phyloP scores from a whole-genome alignment of 1,140 invertebrate species.

The Delia radicum region DNA sequence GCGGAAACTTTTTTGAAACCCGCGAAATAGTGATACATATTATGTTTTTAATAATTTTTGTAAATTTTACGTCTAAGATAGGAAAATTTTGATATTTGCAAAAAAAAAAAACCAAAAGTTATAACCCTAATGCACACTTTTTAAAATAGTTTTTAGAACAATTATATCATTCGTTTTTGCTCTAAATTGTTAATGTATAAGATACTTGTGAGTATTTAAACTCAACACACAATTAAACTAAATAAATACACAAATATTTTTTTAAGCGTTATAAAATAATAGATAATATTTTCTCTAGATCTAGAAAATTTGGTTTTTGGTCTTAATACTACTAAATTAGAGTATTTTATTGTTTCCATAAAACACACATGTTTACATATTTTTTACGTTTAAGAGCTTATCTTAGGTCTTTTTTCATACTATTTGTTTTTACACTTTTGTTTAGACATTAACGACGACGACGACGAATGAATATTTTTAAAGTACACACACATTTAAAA shows the following conservation, averaged over 20 bases:
- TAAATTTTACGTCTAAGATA: too few species aligned
- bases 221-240: slow-evolving; percentile 17
- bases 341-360: neutral
- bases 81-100: too few species aligned
- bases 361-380: neutral
- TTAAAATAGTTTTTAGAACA: too few species aligned
- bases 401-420: slow-evolving; percentile 12
- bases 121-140: too few species aligned
- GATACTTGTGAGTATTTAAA: slow-evolving; percentile 9
- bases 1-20: too few species aligned
- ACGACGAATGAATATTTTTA: neutral
- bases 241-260: slow-evolving; percentile 13
- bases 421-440: slow-evolving; percentile 23
- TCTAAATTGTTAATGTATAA: too few species aligned
- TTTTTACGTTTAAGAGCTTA: neutral
- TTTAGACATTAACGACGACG: neutral
- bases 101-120: too few species aligned
- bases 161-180: too few species aligned
- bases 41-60: too few species aligned
- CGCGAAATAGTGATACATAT: too few species aligned
- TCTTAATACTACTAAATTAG: neutral
- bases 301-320: too few species aligned
- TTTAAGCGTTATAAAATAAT: slow-evolving; percentile 6
- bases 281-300: slow-evolving; percentile 16
- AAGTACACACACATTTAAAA: neutral